phyloP scores from a whole-genome alignment of 2,888 invertebrate species.

The Rutpela maculata region DNA sequence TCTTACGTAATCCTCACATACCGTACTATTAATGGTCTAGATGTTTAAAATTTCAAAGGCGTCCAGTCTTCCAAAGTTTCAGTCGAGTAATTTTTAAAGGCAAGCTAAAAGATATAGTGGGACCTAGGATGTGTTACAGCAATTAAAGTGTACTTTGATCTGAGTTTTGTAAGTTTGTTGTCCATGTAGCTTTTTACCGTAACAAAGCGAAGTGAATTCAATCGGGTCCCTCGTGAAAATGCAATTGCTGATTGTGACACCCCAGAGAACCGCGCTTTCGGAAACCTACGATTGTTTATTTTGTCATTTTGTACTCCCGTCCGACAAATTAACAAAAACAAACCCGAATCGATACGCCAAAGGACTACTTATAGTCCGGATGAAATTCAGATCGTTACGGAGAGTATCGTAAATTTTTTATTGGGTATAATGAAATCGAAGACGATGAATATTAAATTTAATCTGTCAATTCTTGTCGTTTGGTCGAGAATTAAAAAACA shows the following conservation, averaged over 20 bases:
- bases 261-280: constrained; percentile 63
- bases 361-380: neutral
- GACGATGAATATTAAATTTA: too few relatives aligned
- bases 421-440: too few relatives aligned
- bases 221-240: constrained; percentile 62
- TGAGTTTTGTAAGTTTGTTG: constrained; percentile 57
- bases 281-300: constrained; percentile 61
- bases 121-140: constrained; percentile 50
- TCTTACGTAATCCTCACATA: neutral
- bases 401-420: too few relatives aligned
- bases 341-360: constrained; percentile 47
- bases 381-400: too few relatives aligned
- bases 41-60: constrained; percentile 35
- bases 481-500: too few relatives aligned
- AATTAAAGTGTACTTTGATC: constrained; percentile 61
- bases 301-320: constrained; percentile 58
- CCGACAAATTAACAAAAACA: constrained; percentile 58
- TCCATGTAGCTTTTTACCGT: constrained; percentile 58
- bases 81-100: constrained; percentile 43
- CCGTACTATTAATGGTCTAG: neutral
- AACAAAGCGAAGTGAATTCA: constrained; percentile 61
- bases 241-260: constrained; percentile 69
- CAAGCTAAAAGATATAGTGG: constrained; percentile 45
- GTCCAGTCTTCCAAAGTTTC: constrained; percentile 27
- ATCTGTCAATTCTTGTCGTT: too few relatives aligned